Conservation (phyloP, 2,888 invertebrate species). For the Diarsia rubi region DNA sequence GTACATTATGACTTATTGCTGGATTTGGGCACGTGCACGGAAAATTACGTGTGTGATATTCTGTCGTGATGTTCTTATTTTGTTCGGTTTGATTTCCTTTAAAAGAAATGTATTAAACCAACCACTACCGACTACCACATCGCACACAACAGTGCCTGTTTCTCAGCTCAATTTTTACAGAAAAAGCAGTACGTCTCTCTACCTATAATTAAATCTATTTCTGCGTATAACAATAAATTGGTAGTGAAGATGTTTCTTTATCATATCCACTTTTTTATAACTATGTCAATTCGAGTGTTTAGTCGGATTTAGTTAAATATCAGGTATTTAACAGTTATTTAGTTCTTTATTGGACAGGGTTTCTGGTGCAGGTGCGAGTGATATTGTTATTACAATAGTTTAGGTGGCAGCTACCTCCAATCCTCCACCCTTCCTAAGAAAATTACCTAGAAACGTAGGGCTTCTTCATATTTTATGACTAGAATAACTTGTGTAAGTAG, state of each 20-base stretch:
- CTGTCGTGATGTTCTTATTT: slow-evolving; percentile 16
- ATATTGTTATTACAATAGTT: slow-evolving; percentile 29
- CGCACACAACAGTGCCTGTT: background rate
- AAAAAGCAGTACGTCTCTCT: background rate
- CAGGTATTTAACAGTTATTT: no score
- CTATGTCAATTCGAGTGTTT: no score
- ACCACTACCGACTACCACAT: background rate
- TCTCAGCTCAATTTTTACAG: no score
- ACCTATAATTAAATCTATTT: no score
- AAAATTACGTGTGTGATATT: slow-evolving; percentile 46
- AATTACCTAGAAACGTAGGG: background rate
- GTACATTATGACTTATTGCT: slow-evolving; percentile 57
- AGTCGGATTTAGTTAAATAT: no score
- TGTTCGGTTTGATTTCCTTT: slow-evolving; percentile 10
- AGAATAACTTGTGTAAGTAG: background rate
- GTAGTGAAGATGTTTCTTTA: no score
- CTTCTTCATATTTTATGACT: background rate
- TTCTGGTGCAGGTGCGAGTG: slow-evolving; percentile 24
- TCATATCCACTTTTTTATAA: no score
- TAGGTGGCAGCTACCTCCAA: slow-evolving; percentile 14
- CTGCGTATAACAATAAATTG: no score
- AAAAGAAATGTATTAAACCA: background rate
- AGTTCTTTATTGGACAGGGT: background rate
- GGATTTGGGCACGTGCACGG: slow-evolving; percentile 47
- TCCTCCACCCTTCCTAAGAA: background rate